Base-by-base conservation (phyloP, 2,888 invertebrate species). In the Torymus aiolomorphi region DNA sequence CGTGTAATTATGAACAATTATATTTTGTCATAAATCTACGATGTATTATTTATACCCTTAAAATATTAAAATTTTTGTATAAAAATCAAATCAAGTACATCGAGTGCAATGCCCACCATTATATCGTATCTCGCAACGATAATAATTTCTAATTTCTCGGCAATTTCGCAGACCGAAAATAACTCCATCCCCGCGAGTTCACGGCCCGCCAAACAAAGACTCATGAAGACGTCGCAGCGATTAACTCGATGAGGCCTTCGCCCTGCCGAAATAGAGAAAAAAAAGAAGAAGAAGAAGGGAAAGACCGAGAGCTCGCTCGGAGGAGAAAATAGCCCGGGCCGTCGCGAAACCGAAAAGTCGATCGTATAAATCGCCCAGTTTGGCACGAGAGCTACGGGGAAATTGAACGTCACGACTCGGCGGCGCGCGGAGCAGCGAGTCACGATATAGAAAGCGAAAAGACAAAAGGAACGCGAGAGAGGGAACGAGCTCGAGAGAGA, bases 331-430 rank as follows among this genome's bases (percentile, higher is more conserved):
- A 54, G 74, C 66, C 67, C 24, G 31, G 31, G 31, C 31, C 31
- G 31, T 31, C 31, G 2, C 1, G 11, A 62, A 24, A 24, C 67
- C 31, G 66, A 71, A 75, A 80, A 76, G 76, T 80, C 67, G 76
- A 76, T 76, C 80, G 80, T 76, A 80, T 80, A 80, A 80, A 80
- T 80, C 80, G 80, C 76, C 76, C 66, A 67, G 66, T 76, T 80
- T 76, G 76, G 80, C 80, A 80, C 62, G 76, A 71, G 61, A 67
- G 56, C 67, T 72, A 66, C 71, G 72, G 75, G 80, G 76, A 80
- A 80, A 80, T 76, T 80, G 80, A 76, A 80, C 76, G 76, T 66
- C 80, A 72, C 59, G 77, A 52, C 56, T 69, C 49, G 57, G n/a
- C 16, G 31, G 42, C 63, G 52, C 12, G 20, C 16, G 2, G 13